Conservation (phyloP, 2,797 vertebrate species). For the Arnoldichthys spilopterus region DNA sequence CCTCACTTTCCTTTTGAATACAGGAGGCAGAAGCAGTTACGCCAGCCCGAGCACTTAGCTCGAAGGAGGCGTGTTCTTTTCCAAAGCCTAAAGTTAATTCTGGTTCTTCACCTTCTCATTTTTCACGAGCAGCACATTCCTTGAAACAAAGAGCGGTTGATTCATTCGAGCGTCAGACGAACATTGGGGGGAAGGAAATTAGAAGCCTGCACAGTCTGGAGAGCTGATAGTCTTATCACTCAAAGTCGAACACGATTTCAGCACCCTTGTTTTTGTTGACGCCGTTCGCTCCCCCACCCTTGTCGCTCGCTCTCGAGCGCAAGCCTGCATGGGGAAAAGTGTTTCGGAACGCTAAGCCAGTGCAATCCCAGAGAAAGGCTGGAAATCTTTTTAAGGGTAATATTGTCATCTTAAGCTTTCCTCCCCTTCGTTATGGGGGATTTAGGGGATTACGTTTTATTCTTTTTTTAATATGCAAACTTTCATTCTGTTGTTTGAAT, state of each 20-base stretch:
- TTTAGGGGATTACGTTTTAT: conserved; percentile 78
- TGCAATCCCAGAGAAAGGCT: conserved; percentile 77
- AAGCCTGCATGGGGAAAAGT: conserved; percentile 59
- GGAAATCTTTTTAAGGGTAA: conserved; percentile 77
- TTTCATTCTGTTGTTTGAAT: conserved; percentile 74
- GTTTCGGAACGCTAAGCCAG: conserved; percentile 77
- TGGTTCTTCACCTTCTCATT: conserved; percentile 11
- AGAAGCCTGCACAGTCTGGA: conserved; percentile 73
- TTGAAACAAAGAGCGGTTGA: conserved; percentile 49
- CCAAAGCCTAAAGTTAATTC: conserved; percentile 26
- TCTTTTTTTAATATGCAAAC: conserved; percentile 70
- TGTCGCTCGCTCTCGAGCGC: conserved; percentile 4
- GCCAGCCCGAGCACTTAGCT: neutral
- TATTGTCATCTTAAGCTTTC: conserved; percentile 79
- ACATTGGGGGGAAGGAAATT: conserved; percentile 70
- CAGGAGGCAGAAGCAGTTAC: neutral
- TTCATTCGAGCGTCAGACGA: conserved; percentile 69
- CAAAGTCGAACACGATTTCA: conserved; percentile 71
- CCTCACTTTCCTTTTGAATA: neutral
- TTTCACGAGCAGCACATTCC: neutral
- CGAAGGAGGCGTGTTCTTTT: neutral
- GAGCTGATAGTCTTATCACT: conserved; percentile 67
- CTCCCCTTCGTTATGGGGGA: conserved; percentile 78
- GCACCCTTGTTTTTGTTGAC: conserved; percentile 20
- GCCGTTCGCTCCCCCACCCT: neutral